Evolutionary conservation across 2,113 vertebrate genomes (phyloP), one percentile per base, ranked within the genome.

Genomic region (Taxidea taxus): DNA sequence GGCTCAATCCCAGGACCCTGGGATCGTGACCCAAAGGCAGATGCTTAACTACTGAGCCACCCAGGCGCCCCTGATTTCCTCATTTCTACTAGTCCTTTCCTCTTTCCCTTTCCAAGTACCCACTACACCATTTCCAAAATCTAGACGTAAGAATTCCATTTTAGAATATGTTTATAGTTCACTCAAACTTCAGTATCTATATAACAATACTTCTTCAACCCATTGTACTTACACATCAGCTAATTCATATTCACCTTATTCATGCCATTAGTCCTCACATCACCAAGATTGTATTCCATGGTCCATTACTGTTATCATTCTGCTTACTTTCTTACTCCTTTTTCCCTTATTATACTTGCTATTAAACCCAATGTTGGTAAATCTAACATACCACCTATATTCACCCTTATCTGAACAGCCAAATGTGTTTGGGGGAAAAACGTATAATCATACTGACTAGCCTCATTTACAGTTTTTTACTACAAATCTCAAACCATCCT

Each of bases 391-490:
- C 34, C 44, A 54, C 62, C 68, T 90, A 39, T 25, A 72, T 18
- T 83, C 47, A 49, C 39, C 56, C 58, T 89, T 82, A 78, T 47
- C 21, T 66, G 6, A 91, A 75, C 15, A 91, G 6, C 31, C 49
- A 92, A 82, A 42, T 56, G 18, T 92, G 37, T 5, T 62, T 77
- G 77, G 12, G 70, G 70, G n/a, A 83, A 87, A 66, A 94, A 64
- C 23, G 51, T 51, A 44, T 9, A 74, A 47, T 64, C 25, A 95
- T 51, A 15, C 51, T 62, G 25, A 81, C 56, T 86, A 29, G n/a
- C 87, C 44, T 78, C 54, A 72, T 80, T 94, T 77, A 86, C 70
- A 95, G 29, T 31, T 51, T 87, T 94, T 96, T 54, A 78, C 54
- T 42, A 47, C 16, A 92, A 64, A 95, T 70, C 54, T 93, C 47